Percentiles rank a stretch among this genome's conserved stretches.
phyloP scores from a whole-genome alignment of 2,797 vertebrate species.

The Pseudochaenichthys georgianus region DNA sequence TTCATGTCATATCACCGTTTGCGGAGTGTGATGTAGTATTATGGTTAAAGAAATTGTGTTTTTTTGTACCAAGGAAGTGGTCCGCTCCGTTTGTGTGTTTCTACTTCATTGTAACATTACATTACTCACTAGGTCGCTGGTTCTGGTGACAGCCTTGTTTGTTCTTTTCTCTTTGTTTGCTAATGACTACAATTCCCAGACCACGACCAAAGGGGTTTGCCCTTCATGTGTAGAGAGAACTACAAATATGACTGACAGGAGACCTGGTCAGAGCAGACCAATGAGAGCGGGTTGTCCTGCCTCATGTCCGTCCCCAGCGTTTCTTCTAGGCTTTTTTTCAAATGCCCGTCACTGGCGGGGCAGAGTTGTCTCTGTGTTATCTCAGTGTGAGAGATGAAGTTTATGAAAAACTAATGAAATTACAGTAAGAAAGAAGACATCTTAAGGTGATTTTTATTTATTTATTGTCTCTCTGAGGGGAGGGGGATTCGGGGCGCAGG shows the following conservation, averaged over 20 bases:
- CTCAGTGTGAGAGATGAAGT: constrained; percentile 75
- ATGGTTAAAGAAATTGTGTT: constrained; percentile 62
- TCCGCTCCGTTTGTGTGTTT: constrained; percentile 71
- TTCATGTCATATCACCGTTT: constrained; percentile 74
- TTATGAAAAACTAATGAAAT: constrained; percentile 78
- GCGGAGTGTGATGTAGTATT: constrained; percentile 79
- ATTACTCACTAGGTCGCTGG: constrained; percentile 71
- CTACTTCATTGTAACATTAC: constrained; percentile 68
- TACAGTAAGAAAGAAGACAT: constrained; percentile 64
- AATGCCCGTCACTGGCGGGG: constrained; percentile 63
- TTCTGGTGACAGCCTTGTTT: constrained; percentile 76
- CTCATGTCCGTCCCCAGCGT: constrained; percentile 54
- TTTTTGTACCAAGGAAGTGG: constrained; percentile 66
- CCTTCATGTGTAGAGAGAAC: constrained; percentile 73
- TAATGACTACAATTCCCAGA: constrained; percentile 79
- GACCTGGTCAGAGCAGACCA: constrained; percentile 50
- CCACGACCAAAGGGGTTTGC: constrained; percentile 83
- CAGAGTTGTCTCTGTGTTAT: constrained; percentile 64
- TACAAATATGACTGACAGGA: constrained; percentile 69
- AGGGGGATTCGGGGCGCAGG: constrained; percentile 45
- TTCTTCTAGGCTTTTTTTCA: constrained; percentile 73
- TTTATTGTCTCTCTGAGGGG: constrained; percentile 83
- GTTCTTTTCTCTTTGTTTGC: constrained; percentile 49
- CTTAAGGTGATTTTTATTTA: constrained; percentile 88
- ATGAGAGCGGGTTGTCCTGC: constrained; percentile 59